Evolutionary conservation across 1,140 invertebrate species (phyloP).

Genomic region (Protaetia brevitarsis): DNA sequence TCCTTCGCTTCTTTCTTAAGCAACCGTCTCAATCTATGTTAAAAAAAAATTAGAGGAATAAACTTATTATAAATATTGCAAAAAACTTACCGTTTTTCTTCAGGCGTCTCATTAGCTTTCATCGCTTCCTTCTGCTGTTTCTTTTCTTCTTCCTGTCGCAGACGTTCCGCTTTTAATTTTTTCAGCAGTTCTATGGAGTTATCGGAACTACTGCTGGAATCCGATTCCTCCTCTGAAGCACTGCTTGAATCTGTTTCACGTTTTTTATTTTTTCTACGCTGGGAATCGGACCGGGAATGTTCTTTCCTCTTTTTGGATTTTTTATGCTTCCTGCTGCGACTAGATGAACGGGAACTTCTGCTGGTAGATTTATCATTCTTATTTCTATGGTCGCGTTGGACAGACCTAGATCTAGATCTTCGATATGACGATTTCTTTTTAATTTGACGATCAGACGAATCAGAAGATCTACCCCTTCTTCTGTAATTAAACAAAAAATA

Average conservation of each 20-base stretch:
- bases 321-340: neutral
- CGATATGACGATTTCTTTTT: neutral
- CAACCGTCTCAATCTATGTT: conserved; percentile 70
- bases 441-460: neutral
- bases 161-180: conserved; percentile 68
- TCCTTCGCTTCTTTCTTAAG: conserved; percentile 92
- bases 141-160: conserved; percentile 62
- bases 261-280: neutral
- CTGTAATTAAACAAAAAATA: neutral
- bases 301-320: neutral
- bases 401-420: neutral
- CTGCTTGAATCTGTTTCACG: conserved; percentile 17
- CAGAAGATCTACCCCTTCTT: neutral
- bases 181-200: conserved; percentile 67
- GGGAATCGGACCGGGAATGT: neutral
- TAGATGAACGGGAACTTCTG: neutral
- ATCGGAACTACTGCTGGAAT: conserved; percentile 50
- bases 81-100: conserved; percentile 73
- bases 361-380: neutral
- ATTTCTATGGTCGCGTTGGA: neutral
- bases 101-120: conserved; percentile 91
- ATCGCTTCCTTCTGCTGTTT: conserved; percentile 75
- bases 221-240: conserved; percentile 24
- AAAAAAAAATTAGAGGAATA: neutral
- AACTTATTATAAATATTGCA: neutral